These are phyloP conservation scores for Brenthis ino DNA, from an alignment of 2,888 invertebrate species.

Conservation along the genomic window DNA sequence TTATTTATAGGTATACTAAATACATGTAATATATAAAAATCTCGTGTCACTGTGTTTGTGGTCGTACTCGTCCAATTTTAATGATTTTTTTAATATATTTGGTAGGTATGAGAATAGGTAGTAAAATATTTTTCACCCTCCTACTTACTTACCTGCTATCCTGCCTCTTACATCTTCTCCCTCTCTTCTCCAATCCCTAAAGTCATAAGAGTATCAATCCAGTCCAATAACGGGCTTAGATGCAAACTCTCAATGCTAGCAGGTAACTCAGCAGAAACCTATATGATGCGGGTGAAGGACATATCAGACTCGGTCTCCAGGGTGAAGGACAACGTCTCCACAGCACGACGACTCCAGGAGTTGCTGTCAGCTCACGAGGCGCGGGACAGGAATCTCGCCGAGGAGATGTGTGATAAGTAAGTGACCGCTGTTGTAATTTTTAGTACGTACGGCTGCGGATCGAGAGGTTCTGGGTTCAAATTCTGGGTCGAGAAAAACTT, in stretches of 20 bases:
- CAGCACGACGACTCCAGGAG: conserved; percentile 86
- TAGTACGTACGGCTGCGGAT: too few relatives aligned
- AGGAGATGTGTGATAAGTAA: conserved; percentile 85
- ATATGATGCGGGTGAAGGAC: conserved; percentile 80
- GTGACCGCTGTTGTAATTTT: not conserved
- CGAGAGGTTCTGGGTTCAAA: not conserved
- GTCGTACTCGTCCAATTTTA: too few relatives aligned
- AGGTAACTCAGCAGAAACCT: conserved; percentile 66
- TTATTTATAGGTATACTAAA: too few relatives aligned
- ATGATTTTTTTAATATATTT: too few relatives aligned
- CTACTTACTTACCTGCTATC: too few relatives aligned
- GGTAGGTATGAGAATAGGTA: too few relatives aligned
- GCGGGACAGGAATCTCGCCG: conserved; percentile 90
- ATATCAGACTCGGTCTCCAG: conserved; percentile 85
- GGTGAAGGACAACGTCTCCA: conserved; percentile 83
- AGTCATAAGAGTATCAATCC: too few relatives aligned
- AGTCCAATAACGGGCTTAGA: not conserved
- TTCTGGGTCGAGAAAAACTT: not conserved
- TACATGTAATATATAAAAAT: too few relatives aligned
- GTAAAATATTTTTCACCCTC: too few relatives aligned
- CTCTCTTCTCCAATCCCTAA: too few relatives aligned
- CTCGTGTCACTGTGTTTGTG: too few relatives aligned
- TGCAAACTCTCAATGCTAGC: conserved; percentile 5
- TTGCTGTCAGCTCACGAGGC: conserved; percentile 84
- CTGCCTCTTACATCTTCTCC: too few relatives aligned